These are phyloP conservation scores for Antigone vipio DNA, from an alignment of 2,113 vertebrate genomes.

Conservation along the genomic window DNA sequence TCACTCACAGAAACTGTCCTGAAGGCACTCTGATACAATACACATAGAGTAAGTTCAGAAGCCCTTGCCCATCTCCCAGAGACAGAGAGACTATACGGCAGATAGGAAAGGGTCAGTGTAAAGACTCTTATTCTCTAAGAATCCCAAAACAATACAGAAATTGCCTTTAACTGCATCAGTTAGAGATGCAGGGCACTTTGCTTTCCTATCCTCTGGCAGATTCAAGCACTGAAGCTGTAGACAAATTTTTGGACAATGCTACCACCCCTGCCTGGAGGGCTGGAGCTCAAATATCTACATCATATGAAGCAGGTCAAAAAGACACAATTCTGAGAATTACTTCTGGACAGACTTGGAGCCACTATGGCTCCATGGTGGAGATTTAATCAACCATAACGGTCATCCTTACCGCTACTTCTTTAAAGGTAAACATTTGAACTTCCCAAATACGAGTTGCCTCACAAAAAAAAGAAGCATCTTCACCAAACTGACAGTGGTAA, in stretches of 20 bases:
- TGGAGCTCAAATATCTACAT: neutral
- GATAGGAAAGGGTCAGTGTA: neutral
- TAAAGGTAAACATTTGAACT: neutral
- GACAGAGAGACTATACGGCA: neutral
- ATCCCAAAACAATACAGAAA: neutral
- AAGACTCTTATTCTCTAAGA: neutral
- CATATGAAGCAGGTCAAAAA: neutral
- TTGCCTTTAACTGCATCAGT: neutral
- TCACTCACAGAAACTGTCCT: neutral
- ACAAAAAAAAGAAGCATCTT: neutral
- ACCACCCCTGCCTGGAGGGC: neutral
- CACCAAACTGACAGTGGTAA: neutral
- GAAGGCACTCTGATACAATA: neutral
- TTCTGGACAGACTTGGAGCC: neutral
- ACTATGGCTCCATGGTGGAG: neutral
- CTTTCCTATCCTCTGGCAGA: neutral
- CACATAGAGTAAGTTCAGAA: neutral
- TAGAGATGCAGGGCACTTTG: neutral
- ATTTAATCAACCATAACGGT: neutral
- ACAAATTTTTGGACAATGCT: neutral
- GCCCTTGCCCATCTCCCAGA: neutral
- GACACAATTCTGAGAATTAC: neutral
- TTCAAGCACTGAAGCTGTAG: neutral
- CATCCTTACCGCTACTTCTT: neutral
- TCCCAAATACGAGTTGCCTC: neutral